Base-by-base conservation (phyloP, 2,888 invertebrate genomes). In the Tenthredo scrophulariae region DNA sequence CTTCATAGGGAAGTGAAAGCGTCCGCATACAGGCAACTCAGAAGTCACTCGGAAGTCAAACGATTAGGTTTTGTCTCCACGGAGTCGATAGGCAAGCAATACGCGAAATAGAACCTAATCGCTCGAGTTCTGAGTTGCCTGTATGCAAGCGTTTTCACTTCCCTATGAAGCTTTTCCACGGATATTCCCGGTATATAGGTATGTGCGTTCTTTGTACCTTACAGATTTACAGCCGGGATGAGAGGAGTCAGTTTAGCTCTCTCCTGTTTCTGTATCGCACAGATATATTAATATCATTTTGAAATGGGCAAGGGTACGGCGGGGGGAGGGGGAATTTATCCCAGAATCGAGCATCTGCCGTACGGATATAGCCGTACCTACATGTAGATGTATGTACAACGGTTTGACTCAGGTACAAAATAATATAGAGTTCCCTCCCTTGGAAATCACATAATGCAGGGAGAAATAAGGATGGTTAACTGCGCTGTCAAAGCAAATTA, bases 401-500 rank as follows among this genome's bases (percentile, higher is more conserved):
- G 22, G 33, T 77, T 77, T 77, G 77, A 77, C 54, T 54, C 54
- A 54, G 77, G 77, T 77, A 77, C 9, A 77, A 77, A 77, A 77
- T 77, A 54, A 77, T 54, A 54, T 77, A 54, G 77, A 54, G 50
- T n/a, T n/a, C n/a, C n/a, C n/a, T n/a, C 50, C 77, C 54, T 77
- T 33, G 54, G n/a, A 54, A 77, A 77, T 54, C 29, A 54, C 33
- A 54, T 54, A 54, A 54, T 29, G 77, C n/a, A 18, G 33, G 54
- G 77, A 33, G 54, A 77, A 50, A 54, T 54, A 2, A 85, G 86
- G 87, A 86, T 87, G 88, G 88, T 90, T 87, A 88, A 89, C 86
- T 87, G 87, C 67, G 87, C 87, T 87, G 91, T 91, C 91, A 88
- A 89, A 90, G 89, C 89, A 88, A 90, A 91, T 91, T 89, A 91